Evolutionary conservation across 2,113 vertebrate species (phyloP), one percentile per base, ranked within the genome.

Genomic region (Toxostoma redivivum): DNA sequence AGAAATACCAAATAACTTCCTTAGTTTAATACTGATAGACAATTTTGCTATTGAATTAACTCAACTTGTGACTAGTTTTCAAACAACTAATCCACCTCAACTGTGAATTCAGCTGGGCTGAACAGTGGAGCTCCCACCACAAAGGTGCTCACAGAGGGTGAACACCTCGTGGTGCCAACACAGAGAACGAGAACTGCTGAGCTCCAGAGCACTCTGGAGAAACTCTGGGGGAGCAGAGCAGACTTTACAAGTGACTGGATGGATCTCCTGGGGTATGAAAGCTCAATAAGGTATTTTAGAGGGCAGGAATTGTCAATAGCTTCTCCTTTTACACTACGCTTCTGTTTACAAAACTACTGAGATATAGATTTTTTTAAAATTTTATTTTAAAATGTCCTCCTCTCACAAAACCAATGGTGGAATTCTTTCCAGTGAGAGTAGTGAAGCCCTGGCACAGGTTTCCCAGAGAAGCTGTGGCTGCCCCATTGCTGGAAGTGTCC

Each of bases 201-300:
- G 31, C 15, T 47, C 69, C 64, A 23, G 11, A 60, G 51, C 48
- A 9, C 35, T 37, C 22, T 11, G 17, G 22, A 76, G 51, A 67
- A 42, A 37, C 42, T 40, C 51, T 7, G 20, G 11, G 53, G 74
- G 61, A 80, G 18, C 17, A 71, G 67, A 86, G 45, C 42, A 82
- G 58, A 27, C 2, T 1, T 25, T 54, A n/a, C 17, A 65, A 47
- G 11, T 0, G 0, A 53, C 70, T 7, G 21, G 30, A 66, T 1
- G 14, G 65, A 58, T 33, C 24, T 85, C 27, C 25, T 42, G 38
- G 11, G 11, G 23, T 54, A 60, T 22, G 56, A 82, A 51, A 86
- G 79, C n/a, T 83, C 82, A 74, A 51, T 25, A 54, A 66, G 2
- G 28, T 77, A 74, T 76, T 86, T 84, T 12, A 88, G 37, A 70